Conservation (phyloP, 2,888 invertebrate genomes). For the Dichetophora obliterata region DNA sequence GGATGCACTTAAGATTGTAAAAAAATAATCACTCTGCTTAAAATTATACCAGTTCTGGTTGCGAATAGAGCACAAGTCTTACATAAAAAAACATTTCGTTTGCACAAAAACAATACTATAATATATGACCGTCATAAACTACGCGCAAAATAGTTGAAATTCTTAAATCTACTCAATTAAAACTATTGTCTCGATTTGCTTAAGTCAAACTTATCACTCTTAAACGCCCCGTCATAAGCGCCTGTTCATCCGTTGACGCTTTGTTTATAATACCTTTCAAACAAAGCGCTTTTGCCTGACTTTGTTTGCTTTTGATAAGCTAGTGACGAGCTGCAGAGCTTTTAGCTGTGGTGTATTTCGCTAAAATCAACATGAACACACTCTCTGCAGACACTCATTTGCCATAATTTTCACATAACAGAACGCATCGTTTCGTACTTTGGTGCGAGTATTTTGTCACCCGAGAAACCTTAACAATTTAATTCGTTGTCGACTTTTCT, state of each 20-base stretch:
- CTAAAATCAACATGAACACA: neutral
- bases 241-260: neutral
- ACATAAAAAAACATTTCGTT: too few species aligned
- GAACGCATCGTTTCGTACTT: neutral
- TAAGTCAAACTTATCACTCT: neutral
- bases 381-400: conserved; percentile 1
- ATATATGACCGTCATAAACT: too few species aligned
- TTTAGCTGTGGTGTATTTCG: neutral
- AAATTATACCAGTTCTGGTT: too few species aligned
- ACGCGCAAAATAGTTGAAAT: too few species aligned
- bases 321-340: neutral
- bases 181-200: neutral
- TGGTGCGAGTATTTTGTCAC: neutral
- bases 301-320: neutral
- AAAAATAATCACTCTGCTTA: too few species aligned
- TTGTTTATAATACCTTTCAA: neutral
- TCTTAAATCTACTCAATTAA: too few species aligned
- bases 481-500: conserved; percentile 32
- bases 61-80: too few species aligned
- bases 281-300: neutral
- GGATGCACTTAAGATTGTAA: too few species aligned
- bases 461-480: conserved; percentile 24
- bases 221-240: neutral
- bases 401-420: neutral
- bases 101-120: too few species aligned